Conservation (phyloP, 2,797 vertebrate species). For the Cossypha polioptera region DNA sequence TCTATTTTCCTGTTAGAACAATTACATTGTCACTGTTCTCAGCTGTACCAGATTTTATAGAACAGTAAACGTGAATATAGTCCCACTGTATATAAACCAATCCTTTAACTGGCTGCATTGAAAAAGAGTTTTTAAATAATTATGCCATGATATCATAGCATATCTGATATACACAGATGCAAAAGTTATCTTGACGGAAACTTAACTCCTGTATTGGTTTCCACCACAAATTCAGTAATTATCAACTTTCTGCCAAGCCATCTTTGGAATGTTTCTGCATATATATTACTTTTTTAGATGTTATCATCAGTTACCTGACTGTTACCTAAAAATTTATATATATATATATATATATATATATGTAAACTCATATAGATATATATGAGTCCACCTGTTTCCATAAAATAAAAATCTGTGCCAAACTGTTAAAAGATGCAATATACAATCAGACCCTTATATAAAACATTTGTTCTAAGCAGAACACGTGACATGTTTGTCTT, state of each 20-base stretch:
- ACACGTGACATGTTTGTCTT: not conserved
- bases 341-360: no score
- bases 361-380: not conserved
- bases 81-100: rapidly evolving
- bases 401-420: not conserved
- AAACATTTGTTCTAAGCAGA: not conserved
- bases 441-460: not conserved
- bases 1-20: not conserved
- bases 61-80: not conserved
- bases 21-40: not conserved
- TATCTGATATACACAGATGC: not conserved
- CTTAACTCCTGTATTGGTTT: not conserved
- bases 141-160: not conserved
- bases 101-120: not conserved
- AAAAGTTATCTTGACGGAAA: not conserved
- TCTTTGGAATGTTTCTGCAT: not conserved
- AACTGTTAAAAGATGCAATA: not conserved
- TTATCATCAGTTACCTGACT: not conserved
- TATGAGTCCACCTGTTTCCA: not conserved
- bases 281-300: not conserved
- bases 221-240: not conserved
- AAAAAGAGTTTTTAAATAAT: not conserved
- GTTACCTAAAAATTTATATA: not conserved
- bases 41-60: not conserved
- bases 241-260: not conserved